These are phyloP conservation scores for Saxicola maurus DNA, from an alignment of 2,797 vertebrate genomes.

Conservation along the genomic window DNA sequence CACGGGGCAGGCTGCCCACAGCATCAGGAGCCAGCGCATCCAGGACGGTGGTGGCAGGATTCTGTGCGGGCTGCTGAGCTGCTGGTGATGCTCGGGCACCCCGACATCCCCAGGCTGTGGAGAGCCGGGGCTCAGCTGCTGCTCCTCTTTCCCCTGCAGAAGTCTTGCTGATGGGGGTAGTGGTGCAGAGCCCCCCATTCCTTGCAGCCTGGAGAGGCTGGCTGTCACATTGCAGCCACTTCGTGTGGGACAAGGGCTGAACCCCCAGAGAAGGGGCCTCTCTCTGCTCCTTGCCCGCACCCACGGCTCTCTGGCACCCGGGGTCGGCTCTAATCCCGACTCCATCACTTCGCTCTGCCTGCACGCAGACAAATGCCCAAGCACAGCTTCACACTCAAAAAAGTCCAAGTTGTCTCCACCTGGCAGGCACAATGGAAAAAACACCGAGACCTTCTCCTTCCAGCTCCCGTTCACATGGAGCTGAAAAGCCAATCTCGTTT, in stretches of 20 bases:
- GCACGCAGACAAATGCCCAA: conserved; percentile 36
- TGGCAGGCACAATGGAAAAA: conserved; percentile 56
- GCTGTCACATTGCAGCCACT: background rate
- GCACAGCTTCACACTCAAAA: conserved; percentile 33
- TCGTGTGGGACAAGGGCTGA: background rate
- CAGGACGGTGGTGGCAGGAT: background rate
- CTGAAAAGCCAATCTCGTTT: conserved; percentile 21
- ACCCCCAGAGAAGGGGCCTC: background rate
- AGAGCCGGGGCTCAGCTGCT: background rate
- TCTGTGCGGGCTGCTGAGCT: background rate
- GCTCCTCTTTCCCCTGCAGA: background rate
- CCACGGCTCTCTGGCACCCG: background rate
- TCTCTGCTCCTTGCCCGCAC: background rate
- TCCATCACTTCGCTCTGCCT: background rate
- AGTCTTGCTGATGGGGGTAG: background rate
- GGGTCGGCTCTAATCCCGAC: background rate
- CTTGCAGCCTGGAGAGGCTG: background rate
- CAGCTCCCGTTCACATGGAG: conserved; percentile 30
- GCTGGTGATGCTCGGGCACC: background rate
- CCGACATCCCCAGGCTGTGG: accelerated
- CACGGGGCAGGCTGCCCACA: accelerated
- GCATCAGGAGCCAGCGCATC: background rate
- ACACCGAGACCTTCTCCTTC: conserved; percentile 46
- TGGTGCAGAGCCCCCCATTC: background rate
- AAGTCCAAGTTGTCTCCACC: conserved; percentile 54